Evolutionary conservation across 2,888 invertebrate genomes (phyloP).

Genomic region (Mythimna lalbum): DNA sequence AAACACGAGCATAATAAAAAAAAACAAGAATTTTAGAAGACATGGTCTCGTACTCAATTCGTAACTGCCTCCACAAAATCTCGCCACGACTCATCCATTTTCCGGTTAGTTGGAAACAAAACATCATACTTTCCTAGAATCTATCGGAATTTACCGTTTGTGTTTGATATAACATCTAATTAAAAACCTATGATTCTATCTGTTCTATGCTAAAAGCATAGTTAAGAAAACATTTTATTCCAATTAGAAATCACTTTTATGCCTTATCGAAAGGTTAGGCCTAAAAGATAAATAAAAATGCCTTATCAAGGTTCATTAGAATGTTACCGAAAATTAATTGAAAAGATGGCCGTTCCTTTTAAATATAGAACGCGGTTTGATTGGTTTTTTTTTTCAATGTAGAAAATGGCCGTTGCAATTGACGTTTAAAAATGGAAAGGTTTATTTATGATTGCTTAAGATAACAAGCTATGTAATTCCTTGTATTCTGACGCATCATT

Average conservation of each 20-base stretch:
- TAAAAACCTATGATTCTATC: constrained; percentile 30
- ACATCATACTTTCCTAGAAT: constrained; percentile 1
- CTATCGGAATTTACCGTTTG: not conserved
- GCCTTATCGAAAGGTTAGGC: constrained; percentile 14
- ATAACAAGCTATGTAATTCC: not conserved
- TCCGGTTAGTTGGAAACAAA: too few relatives aligned
- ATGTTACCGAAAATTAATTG: constrained; percentile 4
- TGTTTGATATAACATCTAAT: constrained; percentile 18
- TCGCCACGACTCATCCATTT: too few relatives aligned
- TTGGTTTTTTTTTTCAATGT: constrained; percentile 33
- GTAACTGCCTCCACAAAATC: too few relatives aligned
- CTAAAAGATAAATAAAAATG: constrained; percentile 27
- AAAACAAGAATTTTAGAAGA: not conserved
- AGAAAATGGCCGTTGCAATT: constrained; percentile 3
- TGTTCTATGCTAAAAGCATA: constrained; percentile 11
- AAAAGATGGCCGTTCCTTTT: constrained; percentile 26
- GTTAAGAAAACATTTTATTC: constrained; percentile 25
- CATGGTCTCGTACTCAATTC: too few relatives aligned
- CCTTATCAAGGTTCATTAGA: constrained; percentile 14
- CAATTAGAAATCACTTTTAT: constrained; percentile 34
- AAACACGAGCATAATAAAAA: too few relatives aligned
- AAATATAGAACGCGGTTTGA: constrained; percentile 34
- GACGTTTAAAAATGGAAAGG: constrained; percentile 7
- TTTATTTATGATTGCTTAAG: constrained; percentile 14
- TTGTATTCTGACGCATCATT: too few relatives aligned